These are phyloP conservation scores for Pampus argenteus DNA, from an alignment of 2,797 vertebrate genomes.

Conservation along the genomic window DNA sequence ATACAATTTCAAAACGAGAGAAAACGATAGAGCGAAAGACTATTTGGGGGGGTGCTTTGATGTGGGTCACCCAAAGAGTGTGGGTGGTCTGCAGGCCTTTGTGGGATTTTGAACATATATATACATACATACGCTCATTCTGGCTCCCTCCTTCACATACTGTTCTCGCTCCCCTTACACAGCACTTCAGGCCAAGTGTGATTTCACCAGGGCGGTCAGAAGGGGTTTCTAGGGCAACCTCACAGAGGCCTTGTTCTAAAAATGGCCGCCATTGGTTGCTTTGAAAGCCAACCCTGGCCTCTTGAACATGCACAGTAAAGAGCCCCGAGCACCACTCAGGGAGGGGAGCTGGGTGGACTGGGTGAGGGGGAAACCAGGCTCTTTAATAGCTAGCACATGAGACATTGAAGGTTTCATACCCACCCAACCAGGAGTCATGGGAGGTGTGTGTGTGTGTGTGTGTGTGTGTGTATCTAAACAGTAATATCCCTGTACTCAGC, in stretches of 20 bases:
- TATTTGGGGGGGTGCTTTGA: slow-evolving; percentile 73
- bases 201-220: slow-evolving; percentile 82
- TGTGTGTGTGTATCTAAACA: slow-evolving; percentile 70
- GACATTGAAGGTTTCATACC: slow-evolving; percentile 79
- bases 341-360: slow-evolving; percentile 68
- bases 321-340: slow-evolving; percentile 73
- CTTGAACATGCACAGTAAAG: slow-evolving; percentile 80
- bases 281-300: slow-evolving; percentile 83
- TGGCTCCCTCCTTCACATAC: slow-evolving; percentile 61
- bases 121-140: slow-evolving; percentile 54
- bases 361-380: slow-evolving; percentile 72
- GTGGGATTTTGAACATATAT: slow-evolving; percentile 63
- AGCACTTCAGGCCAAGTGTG: slow-evolving; percentile 77
- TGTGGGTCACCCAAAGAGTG: slow-evolving; percentile 62
- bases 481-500: slow-evolving; percentile 84
- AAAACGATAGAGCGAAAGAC: slow-evolving; percentile 49
- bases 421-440: slow-evolving; percentile 78
- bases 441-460: slow-evolving; percentile 55
- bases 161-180: slow-evolving; percentile 58
- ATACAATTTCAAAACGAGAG: slow-evolving; percentile 55
- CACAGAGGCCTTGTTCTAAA: slow-evolving; percentile 84
- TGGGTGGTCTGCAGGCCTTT: slow-evolving; percentile 74
- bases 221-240: slow-evolving; percentile 85
- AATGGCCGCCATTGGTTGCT: slow-evolving; percentile 84
- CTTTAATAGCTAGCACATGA: slow-evolving; percentile 84